A percentile compares a stretch with the other conserved stretches of the same genome.
phyloP scores from a whole-genome alignment of 2,888 invertebrate genomes.

The Camponotus fellah region DNA sequence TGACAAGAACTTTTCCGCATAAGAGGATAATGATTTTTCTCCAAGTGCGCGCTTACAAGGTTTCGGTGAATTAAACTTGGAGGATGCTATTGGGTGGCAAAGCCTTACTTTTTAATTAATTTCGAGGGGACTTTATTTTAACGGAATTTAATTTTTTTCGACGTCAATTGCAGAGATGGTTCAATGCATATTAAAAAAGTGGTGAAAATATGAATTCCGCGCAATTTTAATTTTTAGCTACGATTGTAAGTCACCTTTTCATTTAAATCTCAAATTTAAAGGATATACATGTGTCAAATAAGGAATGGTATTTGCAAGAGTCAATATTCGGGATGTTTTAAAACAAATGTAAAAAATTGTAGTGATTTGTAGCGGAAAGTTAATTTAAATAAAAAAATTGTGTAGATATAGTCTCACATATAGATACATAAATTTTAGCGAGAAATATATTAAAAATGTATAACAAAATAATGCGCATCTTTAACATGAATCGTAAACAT shows the following conservation, averaged over 20 bases:
- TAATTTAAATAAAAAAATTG: neutral
- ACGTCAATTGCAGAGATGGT: conserved; percentile 20
- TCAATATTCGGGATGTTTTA: neutral
- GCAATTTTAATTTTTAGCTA: neutral
- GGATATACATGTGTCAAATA: neutral
- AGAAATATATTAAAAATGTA: neutral
- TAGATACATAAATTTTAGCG: neutral
- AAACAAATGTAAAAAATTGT: neutral
- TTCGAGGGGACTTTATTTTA: conserved; percentile 7
- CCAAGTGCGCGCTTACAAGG: conserved; percentile 26
- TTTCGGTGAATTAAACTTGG: conserved; percentile 40
- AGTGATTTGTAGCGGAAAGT: neutral
- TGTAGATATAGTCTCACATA: neutral
- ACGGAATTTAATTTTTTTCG: conserved; percentile 12
- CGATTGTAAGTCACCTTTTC: neutral
- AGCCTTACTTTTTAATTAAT: conserved; percentile 47
- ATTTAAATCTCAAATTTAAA: neutral
- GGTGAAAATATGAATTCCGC: conserved; percentile 7
- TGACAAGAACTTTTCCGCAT: conserved; percentile 33
- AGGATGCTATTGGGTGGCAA: conserved; percentile 24
- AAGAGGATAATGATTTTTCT: conserved; percentile 43
- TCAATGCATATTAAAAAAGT: conserved; percentile 28
- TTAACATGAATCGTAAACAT: neutral
- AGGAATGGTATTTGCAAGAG: neutral
- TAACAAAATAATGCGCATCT: neutral